Percentiles rank a stretch among this genome's conserved stretches.
These are phyloP conservation scores for Atherinomorus stipes DNA, from an alignment of 2,113 vertebrate species.

Conservation along the genomic window DNA sequence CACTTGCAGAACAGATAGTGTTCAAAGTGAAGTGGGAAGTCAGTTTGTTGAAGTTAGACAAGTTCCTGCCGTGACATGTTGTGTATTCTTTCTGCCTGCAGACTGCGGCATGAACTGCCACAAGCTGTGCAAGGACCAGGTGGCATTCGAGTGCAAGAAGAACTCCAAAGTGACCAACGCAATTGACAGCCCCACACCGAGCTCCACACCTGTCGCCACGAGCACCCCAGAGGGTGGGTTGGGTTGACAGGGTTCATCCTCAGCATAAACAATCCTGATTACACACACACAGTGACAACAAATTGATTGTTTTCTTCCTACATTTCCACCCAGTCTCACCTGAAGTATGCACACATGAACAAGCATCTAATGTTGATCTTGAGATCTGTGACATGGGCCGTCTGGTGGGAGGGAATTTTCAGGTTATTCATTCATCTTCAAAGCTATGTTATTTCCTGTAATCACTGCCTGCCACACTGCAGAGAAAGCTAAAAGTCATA, in stretches of 20 bases:
- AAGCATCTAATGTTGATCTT: background rate
- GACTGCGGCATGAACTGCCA: conserved; percentile 98
- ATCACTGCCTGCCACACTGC: conserved; percentile 17
- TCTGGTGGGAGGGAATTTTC: conserved; percentile 27
- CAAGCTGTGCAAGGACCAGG: conserved; percentile 95
- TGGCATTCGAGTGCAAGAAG: conserved; percentile 97
- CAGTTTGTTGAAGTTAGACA: conserved; percentile 21
- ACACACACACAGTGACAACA: background rate
- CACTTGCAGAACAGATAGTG: conserved; percentile 56
- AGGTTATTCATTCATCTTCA: background rate
- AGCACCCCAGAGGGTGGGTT: conserved; percentile 83
- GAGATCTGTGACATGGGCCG: conserved; percentile 16
- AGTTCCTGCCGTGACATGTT: conserved; percentile 65
- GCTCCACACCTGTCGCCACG: conserved; percentile 79
- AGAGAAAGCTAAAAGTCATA: conserved; percentile 24
- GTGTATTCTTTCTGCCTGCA: conserved; percentile 65
- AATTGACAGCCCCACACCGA: conserved; percentile 83
- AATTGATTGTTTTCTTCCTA: background rate
- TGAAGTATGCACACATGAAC: background rate
- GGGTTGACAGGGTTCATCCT: conserved; percentile 44
- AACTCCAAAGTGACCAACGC: conserved; percentile 82
- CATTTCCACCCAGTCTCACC: background rate
- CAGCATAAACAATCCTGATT: background rate
- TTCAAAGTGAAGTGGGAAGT: conserved; percentile 41
- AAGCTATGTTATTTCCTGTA: conserved; percentile 25